A percentile compares a stretch with the other conserved stretches of the same genome.
These are phyloP conservation scores for Anisognathus igniventris DNA, from an alignment of 2,797 vertebrate species.

Conservation along the genomic window DNA sequence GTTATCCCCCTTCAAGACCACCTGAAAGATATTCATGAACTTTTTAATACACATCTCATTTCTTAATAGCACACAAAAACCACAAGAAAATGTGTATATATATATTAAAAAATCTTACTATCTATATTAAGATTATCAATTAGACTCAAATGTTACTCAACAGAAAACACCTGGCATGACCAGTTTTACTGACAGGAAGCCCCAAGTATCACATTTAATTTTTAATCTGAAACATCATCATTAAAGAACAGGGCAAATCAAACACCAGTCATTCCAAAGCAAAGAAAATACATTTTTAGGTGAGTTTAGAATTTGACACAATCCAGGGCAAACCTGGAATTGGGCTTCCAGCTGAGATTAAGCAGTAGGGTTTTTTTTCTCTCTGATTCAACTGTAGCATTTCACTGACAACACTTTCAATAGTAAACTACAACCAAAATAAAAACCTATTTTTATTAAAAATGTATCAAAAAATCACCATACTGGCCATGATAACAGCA, in stretches of 20 bases:
- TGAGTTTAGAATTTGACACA: background rate
- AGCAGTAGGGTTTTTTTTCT: background rate
- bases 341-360: background rate
- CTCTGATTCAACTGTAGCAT: background rate
- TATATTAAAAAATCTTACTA: background rate
- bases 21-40: constrained; percentile 74
- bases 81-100: background rate
- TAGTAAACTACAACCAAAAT: background rate
- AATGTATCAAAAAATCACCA: background rate
- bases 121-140: background rate
- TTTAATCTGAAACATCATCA: background rate
- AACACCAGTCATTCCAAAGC: background rate
- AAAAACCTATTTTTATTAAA: background rate
- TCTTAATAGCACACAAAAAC: background rate
- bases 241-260: background rate
- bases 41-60: background rate
- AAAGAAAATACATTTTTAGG: background rate
- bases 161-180: background rate
- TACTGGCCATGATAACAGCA: accelerated
- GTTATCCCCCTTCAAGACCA: constrained; percentile 88
- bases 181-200: background rate
- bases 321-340: background rate
- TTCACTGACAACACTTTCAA: background rate
- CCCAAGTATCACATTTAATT: background rate
- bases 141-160: background rate